A percentile compares a stretch with the other conserved stretches of the same genome.
These are phyloP conservation scores for Myotis lucifugus DNA, from an alignment of 2,113 vertebrate genomes.

Conservation along the genomic window DNA sequence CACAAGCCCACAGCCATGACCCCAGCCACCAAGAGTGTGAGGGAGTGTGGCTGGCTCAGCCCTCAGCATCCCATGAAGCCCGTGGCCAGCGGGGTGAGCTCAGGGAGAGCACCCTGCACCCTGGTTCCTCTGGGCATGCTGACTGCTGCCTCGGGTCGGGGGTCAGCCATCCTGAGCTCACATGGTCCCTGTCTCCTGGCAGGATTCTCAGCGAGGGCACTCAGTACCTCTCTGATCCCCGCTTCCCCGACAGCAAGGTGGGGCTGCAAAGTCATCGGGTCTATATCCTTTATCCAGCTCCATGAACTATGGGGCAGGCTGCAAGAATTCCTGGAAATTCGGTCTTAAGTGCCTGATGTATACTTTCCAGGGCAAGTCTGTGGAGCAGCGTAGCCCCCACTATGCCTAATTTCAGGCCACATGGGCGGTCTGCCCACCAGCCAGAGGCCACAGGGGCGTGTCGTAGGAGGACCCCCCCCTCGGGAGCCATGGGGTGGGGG, in stretches of 20 bases:
- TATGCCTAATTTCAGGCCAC: accelerated
- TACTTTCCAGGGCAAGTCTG: too few relatives aligned
- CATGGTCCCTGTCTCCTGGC: not conserved
- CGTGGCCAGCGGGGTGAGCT: not conserved
- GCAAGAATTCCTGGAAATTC: too few relatives aligned
- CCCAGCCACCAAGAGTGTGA: not conserved
- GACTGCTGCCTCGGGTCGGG: not conserved
- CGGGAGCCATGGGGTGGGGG: not conserved
- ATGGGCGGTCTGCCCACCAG: not conserved
- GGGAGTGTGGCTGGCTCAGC: not conserved
- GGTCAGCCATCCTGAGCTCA: not conserved
- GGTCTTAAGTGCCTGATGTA: accelerated
- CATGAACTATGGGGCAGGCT: accelerated
- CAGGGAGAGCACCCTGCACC: accelerated
- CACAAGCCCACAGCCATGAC: not conserved
- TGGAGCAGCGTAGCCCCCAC: accelerated
- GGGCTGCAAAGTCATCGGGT: not conserved
- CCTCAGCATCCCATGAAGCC: not conserved
- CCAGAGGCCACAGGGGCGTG: not conserved
- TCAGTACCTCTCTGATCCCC: accelerated
- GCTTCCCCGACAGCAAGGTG: not conserved
- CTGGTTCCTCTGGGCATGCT: too few relatives aligned
- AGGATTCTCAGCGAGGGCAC: too few relatives aligned
- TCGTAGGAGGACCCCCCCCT: not conserved
- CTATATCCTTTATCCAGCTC: accelerated